phyloP scores from a whole-genome alignment of 1,140 invertebrate species.

The Hylyphantes graminicola region DNA sequence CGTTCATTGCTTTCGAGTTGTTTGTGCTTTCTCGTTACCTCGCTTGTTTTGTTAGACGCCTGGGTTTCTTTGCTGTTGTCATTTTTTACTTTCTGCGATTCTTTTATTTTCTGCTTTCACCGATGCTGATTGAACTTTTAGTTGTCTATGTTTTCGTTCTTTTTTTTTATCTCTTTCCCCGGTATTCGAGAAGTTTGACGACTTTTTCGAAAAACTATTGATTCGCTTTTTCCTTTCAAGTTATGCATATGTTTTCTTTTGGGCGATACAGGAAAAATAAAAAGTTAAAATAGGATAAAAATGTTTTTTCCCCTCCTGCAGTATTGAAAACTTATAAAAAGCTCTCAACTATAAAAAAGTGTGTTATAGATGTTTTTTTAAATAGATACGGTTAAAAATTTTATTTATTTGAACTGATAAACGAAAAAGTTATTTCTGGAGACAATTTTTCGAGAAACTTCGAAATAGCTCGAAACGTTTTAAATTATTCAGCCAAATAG shows the following conservation, averaged over 20 bases:
- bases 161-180: neutral
- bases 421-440: too few relatives aligned
- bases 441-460: too few relatives aligned
- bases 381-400: too few relatives aligned
- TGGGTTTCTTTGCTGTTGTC: slow-evolving; percentile 6
- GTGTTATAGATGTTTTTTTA: too few relatives aligned
- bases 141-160: slow-evolving; percentile 9
- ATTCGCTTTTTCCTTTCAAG: slow-evolving; percentile 26
- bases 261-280: neutral
- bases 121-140: slow-evolving; percentile 47
- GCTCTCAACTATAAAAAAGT: too few relatives aligned
- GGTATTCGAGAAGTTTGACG: slow-evolving; percentile 27
- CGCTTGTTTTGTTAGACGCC: slow-evolving; percentile 38
- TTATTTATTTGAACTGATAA: too few relatives aligned
- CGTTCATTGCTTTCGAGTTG: slow-evolving; percentile 18
- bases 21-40: slow-evolving; percentile 15
- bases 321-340: too few relatives aligned
- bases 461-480: too few relatives aligned
- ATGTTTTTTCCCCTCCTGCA: too few relatives aligned
- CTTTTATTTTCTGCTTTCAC: slow-evolving; percentile 16
- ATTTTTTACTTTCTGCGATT: neutral
- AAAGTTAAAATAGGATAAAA: neutral
- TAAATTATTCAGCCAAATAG: too few relatives aligned
- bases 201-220: slow-evolving; percentile 41
- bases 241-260: slow-evolving; percentile 43